Base-by-base conservation (phyloP, 1,140 invertebrate species). In the Leptonema lineaticorne region DNA sequence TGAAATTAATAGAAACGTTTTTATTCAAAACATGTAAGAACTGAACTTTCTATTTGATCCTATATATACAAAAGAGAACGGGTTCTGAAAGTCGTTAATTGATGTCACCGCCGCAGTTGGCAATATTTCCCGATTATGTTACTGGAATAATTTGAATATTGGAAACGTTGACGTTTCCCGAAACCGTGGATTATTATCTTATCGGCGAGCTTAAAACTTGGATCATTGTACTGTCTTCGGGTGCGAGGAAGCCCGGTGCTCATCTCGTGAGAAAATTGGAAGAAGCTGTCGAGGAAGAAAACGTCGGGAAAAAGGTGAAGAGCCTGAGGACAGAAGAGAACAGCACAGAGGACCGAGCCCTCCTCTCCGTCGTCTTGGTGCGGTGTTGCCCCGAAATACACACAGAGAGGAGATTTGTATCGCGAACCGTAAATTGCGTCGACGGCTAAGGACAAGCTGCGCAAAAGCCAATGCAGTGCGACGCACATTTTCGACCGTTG, bases 401-500 rank as follows among this genome's bases (percentile, higher is more conserved):
- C n/a, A 45, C 37, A 65, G 30, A 67, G 66, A 68, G 28, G 66
- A 71, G 69, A 68, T 71, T 71, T 68, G 66, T 71, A 71, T 65
- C 66, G 56, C 41, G 57, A 68, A 71, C 57, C 66, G 69, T 71
- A 71, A 71, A 71, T 71, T 71, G 66, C 53, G 62, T 60, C 65
- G 48, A 59, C 65, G 59, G 64, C 66, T 63, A 46, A 53, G 50
- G 30, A 64, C 65, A 70, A 45, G 64, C 57, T 41, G 16, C 27
- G 41, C 28, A 20, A 27, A 18, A 29, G 28, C n/a, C n/a, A 33
- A 41, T 59, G 57, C 11, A 30, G 28, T 16, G 30, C 57, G 57
- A 59, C 30, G 57, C 57, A 59, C 59, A 33, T 62, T 45, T 41
- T 41, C 16, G 30, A 24, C 59, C 45, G 59, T 45, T 37, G 59